Conservation (phyloP, 2,797 vertebrate species). For the Nasua narica region DNA sequence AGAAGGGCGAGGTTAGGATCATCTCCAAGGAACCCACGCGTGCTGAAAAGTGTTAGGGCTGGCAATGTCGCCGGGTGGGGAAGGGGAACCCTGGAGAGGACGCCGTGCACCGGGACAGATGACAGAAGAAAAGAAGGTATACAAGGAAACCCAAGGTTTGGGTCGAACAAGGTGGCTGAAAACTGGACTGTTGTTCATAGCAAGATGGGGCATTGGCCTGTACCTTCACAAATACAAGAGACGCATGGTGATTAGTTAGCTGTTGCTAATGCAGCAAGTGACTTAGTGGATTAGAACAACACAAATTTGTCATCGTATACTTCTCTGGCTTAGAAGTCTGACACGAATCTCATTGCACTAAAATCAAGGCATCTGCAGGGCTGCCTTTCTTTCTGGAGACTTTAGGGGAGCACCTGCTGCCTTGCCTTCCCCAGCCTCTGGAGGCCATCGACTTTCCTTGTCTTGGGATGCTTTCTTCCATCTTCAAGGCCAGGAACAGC, state of each 20-base stretch:
- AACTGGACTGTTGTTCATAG: neutral
- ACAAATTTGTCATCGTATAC: neutral
- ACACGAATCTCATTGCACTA: neutral
- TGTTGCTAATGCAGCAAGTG: neutral
- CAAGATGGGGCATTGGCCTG: neutral
- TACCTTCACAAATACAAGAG: neutral
- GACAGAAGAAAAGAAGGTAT: neutral
- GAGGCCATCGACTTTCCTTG: neutral
- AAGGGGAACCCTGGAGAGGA: neutral
- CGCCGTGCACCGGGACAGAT: neutral
- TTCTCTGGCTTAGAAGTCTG: neutral
- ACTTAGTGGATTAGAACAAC: neutral
- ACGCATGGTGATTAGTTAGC: neutral
- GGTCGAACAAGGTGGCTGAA: neutral
- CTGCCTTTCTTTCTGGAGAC: neutral
- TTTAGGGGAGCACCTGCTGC: neutral
- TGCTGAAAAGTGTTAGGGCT: neutral
- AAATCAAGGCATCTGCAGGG: neutral
- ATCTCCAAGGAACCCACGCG: neutral
- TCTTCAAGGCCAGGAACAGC: neutral
- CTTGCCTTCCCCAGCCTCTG: neutral
- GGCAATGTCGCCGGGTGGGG: no score
- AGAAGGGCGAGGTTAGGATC: neutral
- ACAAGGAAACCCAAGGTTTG: neutral
- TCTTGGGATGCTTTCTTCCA: neutral